phyloP scores from a whole-genome alignment of 2,113 vertebrate genomes.

The Sarotherodon lohbergeri region DNA sequence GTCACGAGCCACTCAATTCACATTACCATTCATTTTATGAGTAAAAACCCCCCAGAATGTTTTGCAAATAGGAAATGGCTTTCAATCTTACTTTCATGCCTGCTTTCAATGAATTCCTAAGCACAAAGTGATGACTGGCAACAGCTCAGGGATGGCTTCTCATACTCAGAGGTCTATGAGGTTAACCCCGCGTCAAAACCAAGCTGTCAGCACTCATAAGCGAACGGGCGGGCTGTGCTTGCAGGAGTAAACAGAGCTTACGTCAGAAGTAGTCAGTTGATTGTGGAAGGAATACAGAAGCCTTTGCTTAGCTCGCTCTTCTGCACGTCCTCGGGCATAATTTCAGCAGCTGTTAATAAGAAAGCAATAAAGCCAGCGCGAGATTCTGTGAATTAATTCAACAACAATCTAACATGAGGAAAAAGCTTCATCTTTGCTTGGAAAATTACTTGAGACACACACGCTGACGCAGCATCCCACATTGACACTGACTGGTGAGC shows the following conservation, averaged over 20 bases:
- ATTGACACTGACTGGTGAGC: neutral
- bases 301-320: neutral
- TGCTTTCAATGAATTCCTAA: slow-evolving; percentile 21
- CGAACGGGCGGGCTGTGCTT: neutral
- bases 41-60: neutral
- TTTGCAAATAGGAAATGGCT: slow-evolving; percentile 8
- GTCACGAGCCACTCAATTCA: neutral
- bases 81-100: neutral
- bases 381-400: neutral
- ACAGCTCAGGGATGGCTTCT: slow-evolving; percentile 11
- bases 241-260: neutral
- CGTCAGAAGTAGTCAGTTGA: neutral
- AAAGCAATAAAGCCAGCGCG: slow-evolving; percentile 4
- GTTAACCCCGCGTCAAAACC: slow-evolving; percentile 34
- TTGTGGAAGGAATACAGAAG: neutral
- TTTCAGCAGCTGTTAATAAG: neutral
- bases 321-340: neutral
- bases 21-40: neutral
- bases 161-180: slow-evolving; percentile 15
- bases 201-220: slow-evolving; percentile 28
- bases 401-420: neutral
- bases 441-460: neutral
- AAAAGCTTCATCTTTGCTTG: neutral
- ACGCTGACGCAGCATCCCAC: neutral
- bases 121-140: slow-evolving; percentile 24